Evolutionary conservation across 2,113 vertebrate genomes (phyloP).

Genomic region (Pleuronectes platessa): DNA sequence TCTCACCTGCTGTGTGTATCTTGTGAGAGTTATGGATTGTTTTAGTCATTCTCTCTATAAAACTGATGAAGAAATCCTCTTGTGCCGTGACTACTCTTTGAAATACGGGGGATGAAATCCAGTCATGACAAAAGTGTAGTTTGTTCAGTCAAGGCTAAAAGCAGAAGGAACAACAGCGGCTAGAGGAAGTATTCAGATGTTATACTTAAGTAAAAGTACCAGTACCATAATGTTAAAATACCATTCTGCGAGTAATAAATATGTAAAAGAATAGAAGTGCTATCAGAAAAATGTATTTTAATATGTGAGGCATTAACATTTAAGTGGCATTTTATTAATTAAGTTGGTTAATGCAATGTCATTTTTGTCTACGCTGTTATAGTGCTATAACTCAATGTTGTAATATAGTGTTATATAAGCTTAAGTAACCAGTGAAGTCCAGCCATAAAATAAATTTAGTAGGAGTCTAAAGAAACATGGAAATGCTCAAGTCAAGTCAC

Average conservation of each 20-base stretch:
- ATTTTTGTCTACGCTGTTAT: background rate
- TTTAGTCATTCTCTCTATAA: background rate
- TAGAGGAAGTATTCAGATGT: too few relatives aligned
- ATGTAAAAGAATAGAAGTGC: too few relatives aligned
- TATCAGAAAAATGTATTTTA: too few relatives aligned
- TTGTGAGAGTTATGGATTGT: background rate
- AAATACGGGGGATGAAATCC: too few relatives aligned
- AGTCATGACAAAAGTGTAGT: too few relatives aligned
- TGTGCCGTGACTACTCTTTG: background rate
- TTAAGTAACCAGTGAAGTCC: background rate
- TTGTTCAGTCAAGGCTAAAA: too few relatives aligned
- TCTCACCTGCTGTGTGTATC: background rate
- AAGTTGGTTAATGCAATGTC: background rate
- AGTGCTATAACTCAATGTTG: background rate
- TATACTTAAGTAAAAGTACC: too few relatives aligned
- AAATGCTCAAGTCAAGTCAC: background rate
- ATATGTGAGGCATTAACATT: too few relatives aligned
- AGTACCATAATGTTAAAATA: too few relatives aligned
- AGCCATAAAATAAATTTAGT: background rate
- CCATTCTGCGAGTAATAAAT: too few relatives aligned
- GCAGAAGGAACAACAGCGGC: too few relatives aligned
- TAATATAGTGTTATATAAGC: background rate
- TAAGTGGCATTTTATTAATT: too few relatives aligned
- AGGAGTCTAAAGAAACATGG: constrained; percentile 1
- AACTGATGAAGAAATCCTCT: background rate